A percentile compares a stretch with the other conserved stretches of the same genome.
phyloP scores from a whole-genome alignment of 2,888 invertebrate genomes.

The Norana najaformis region DNA sequence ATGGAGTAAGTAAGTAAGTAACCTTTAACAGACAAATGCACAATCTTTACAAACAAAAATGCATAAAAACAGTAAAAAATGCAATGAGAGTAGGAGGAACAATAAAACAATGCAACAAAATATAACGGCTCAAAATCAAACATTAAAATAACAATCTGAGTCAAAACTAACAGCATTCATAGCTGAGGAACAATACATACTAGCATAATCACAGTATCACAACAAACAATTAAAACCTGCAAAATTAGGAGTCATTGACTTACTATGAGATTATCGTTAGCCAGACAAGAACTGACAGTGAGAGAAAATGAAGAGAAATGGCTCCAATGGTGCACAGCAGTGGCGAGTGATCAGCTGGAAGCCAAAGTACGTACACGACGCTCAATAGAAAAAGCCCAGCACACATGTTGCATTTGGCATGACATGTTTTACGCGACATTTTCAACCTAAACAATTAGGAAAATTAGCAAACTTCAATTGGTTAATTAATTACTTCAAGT shows the following conservation, averaged over 20 bases:
- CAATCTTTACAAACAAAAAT: no score
- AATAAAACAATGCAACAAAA: no score
- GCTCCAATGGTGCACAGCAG: slow-evolving; percentile 78
- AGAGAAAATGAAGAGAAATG: slow-evolving; percentile 81
- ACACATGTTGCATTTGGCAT: slow-evolving; percentile 16
- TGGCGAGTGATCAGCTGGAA: neutral
- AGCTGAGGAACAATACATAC: no score
- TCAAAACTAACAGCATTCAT: no score
- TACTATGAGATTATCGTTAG: slow-evolving; percentile 78
- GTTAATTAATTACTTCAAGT: neutral
- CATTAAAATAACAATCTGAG: no score
- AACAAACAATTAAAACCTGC: neutral
- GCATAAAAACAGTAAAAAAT: no score
- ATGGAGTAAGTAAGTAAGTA: no score
- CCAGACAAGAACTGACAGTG: slow-evolving; percentile 82
- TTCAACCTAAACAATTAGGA: neutral
- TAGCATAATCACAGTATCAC: no score
- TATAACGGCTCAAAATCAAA: no score
- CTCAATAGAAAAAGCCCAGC: neutral
- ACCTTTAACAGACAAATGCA: no score
- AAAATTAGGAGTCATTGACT: slow-evolving; percentile 29
- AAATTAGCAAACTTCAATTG: neutral
- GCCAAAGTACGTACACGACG: neutral
- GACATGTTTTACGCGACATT: slow-evolving; percentile 27
- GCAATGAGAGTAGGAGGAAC: no score